Percentiles rank a stretch among this genome's conserved stretches.
Conservation (phyloP, 1,140 invertebrate genomes). For the Forficula auricularia region DNA sequence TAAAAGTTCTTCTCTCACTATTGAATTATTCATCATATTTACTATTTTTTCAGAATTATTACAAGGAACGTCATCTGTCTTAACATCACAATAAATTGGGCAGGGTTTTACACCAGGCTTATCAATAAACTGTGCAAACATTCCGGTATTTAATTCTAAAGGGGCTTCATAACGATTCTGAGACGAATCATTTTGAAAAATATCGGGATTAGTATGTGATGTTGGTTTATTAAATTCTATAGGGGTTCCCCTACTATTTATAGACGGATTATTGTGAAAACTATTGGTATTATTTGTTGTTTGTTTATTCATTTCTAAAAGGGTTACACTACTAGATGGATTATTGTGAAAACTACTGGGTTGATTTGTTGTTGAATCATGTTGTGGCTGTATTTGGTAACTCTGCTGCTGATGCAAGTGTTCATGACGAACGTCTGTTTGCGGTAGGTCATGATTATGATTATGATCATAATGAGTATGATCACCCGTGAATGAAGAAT, state of each 20-base stretch:
- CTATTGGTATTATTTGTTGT: background rate
- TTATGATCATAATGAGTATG: constrained; percentile 2
- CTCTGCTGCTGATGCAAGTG: background rate
- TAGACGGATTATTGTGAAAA: background rate
- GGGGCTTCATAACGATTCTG: background rate
- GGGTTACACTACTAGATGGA: background rate
- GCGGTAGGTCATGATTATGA: too few species aligned
- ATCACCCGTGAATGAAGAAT: background rate
- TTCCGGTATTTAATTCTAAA: background rate
- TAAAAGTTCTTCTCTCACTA: too few species aligned
- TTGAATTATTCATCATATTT: background rate
- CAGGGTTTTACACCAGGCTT: too few species aligned
- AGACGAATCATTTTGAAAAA: background rate
- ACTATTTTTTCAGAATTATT: too few species aligned
- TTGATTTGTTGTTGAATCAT: background rate
- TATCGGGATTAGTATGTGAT: background rate
- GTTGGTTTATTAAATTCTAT: background rate
- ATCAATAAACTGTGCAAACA: too few species aligned
- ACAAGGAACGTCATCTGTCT: too few species aligned
- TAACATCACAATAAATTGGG: too few species aligned
- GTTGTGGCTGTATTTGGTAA: background rate
- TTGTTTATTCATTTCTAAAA: background rate
- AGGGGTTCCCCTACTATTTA: background rate
- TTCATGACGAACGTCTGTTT: too few species aligned
- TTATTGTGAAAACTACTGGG: background rate